Evolutionary conservation across 2,113 vertebrate species (phyloP), one percentile per base, ranked within the genome.

Genomic region (Myotis lucifugus): DNA sequence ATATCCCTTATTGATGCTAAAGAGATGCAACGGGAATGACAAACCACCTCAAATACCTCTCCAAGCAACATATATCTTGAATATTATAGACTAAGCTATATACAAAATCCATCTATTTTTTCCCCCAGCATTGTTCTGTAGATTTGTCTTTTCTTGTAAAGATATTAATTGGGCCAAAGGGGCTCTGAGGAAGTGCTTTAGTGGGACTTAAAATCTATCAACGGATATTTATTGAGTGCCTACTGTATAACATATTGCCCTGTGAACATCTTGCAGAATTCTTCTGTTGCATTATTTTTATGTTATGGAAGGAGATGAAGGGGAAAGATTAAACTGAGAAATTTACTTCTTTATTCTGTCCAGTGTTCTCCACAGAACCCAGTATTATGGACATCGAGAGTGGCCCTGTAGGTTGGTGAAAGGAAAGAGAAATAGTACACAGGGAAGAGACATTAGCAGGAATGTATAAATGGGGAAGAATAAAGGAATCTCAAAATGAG

Each of bases 81-180:
- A 85, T 72, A 67, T 93, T 81, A 96, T 73, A 90, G 87, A 95
- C 85, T 85, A 92, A 95, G 27, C 52, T 77, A 77, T 85, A 89
- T 88, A 95, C 40, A 94, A 76, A 95, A 94, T 91, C 92, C 84
- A 91, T 95, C 66, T 69, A 0, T 77, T 89, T 84, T 89, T 86
- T 90, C 88, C 85, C 72, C 72, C 34, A 77, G 59, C 42, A 19
- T 81, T 82, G 34, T 81, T 90, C 70, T 95, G 70, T 64, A 84
- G 66, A 93, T 93, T 96, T 96, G 74, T 95, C 95, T 96, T 94
- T 96, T 95, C 90, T 95, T 73, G 34, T n/a, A 93, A 83, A 93
- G 76, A 81, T 97, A 94, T 96, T 96, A 96, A 96, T 93, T 96
- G 93, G 59, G 50, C 87, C 85, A 96, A 69, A 73, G 76, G 48